phyloP scores from a whole-genome alignment of 2,888 invertebrate genomes.

The Cantharis rustica region DNA sequence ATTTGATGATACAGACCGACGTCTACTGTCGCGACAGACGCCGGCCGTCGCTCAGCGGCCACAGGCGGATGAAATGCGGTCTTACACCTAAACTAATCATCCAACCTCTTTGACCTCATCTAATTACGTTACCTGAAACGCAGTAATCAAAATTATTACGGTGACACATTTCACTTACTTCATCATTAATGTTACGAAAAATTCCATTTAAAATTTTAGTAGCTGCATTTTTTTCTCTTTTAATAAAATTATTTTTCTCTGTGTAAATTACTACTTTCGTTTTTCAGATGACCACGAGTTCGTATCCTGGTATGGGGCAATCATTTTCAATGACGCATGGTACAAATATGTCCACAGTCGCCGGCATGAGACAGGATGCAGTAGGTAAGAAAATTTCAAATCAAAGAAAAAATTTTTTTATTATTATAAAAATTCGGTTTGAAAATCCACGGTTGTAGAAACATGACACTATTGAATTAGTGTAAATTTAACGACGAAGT shows the following conservation, averaged over 20 bases:
- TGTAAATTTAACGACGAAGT: not conserved
- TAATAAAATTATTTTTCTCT: not conserved
- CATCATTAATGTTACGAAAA: not conserved
- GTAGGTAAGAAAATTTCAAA: constrained; percentile 67
- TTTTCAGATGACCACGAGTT: constrained; percentile 88
- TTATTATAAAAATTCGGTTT: not conserved
- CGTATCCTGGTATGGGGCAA: constrained; percentile 92
- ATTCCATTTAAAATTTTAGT: not conserved
- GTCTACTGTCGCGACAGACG: constrained; percentile 36
- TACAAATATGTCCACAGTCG: constrained; percentile 88
- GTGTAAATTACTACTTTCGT: not conserved
- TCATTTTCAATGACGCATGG: constrained; percentile 94
- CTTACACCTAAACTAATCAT: constrained; percentile 54
- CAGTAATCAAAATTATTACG: constrained; percentile 33
- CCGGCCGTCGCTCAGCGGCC: constrained; percentile 37
- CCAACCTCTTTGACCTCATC: constrained; percentile 56
- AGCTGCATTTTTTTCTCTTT: not conserved
- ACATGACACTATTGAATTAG: not conserved
- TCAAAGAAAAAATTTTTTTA: too few relatives aligned
- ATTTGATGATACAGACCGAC: constrained; percentile 37
- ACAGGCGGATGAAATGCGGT: constrained; percentile 49
- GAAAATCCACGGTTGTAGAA: not conserved
- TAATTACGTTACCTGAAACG: constrained; percentile 54
- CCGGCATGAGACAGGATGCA: constrained; percentile 84
- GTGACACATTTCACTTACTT: constrained; percentile 17